Conservation (phyloP, 2,888 invertebrate genomes). For the Amblyjoppa fuscipennis region DNA sequence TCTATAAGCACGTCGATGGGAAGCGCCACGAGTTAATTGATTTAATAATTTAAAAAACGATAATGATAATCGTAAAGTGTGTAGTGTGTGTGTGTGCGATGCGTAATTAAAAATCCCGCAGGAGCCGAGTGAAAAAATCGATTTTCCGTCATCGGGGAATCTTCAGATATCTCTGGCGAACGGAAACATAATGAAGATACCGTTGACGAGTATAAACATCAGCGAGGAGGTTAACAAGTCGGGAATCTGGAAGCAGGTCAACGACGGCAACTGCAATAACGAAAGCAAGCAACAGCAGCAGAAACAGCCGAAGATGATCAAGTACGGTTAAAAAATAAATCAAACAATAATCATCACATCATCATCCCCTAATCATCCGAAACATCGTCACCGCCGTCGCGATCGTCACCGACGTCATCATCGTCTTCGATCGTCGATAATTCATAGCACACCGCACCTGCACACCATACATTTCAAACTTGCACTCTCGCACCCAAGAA, state of each 20-base stretch:
- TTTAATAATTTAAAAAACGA: not conserved
- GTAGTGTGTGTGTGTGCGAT: slow-evolving; percentile 52
- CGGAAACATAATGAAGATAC: slow-evolving; percentile 96
- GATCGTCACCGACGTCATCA: slow-evolving; percentile 31
- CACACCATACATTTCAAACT: slow-evolving; percentile 6
- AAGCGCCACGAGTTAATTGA: not conserved
- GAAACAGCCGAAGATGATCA: slow-evolving; percentile 79
- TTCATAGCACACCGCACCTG: slow-evolving; percentile 8
- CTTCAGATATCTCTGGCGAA: slow-evolving; percentile 95
- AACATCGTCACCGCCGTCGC: slow-evolving; percentile 46
- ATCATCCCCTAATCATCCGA: slow-evolving; percentile 25
- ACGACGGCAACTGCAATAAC: slow-evolving; percentile 88
- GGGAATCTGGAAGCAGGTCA: slow-evolving; percentile 97
- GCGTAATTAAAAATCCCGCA: slow-evolving; percentile 69
- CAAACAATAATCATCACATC: slow-evolving; percentile 15
- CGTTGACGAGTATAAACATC: slow-evolving; percentile 94
- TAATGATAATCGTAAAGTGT: slow-evolving; percentile 11
- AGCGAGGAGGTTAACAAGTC: slow-evolving; percentile 97
- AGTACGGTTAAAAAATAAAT: slow-evolving; percentile 74
- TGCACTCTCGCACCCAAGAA: not conserved
- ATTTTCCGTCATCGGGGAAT: slow-evolving; percentile 87
- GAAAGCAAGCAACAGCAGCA: slow-evolving; percentile 66
- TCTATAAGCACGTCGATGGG: not conserved
- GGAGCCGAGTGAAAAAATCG: slow-evolving; percentile 81
- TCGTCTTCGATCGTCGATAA: slow-evolving; percentile 5